phyloP scores from a whole-genome alignment of 2,113 vertebrate genomes.

The Butorides virescens region DNA sequence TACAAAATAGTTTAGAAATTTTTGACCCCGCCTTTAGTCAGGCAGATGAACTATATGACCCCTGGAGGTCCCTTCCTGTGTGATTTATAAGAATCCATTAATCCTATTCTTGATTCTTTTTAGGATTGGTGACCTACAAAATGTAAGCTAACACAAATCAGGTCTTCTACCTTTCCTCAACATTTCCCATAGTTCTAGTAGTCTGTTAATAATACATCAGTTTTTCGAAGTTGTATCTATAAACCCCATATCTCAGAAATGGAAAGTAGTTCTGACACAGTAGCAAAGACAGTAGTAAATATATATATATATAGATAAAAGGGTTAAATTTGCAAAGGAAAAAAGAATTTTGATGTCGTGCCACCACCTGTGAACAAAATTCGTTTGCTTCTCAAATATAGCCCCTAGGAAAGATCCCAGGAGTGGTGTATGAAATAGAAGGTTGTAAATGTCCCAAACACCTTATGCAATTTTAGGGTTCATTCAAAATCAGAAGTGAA shows the following conservation, averaged over 20 bases:
- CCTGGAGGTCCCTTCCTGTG: not conserved
- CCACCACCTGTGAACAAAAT: slow-evolving; percentile 40
- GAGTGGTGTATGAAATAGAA: slow-evolving; percentile 1
- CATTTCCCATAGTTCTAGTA: not conserved
- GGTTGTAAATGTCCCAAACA: slow-evolving; percentile 28
- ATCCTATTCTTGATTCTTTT: not conserved
- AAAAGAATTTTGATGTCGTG: not conserved
- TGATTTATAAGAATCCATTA: not conserved
- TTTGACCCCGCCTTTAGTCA: not conserved
- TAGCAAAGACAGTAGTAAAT: not conserved
- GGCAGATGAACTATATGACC: not conserved
- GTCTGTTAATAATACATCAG: not conserved
- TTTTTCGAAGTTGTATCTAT: not conserved
- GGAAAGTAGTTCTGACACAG: not conserved
- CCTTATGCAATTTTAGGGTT: not conserved
- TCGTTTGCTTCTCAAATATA: slow-evolving; percentile 50
- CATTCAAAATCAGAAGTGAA: not conserved
- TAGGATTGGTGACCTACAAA: not conserved
- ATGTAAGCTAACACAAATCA: not conserved
- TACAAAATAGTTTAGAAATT: not conserved
- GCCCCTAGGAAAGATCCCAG: not conserved
- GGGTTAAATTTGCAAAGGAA: not conserved
- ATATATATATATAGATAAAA: not conserved
- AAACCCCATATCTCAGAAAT: not conserved
- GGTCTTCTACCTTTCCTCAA: not conserved